Conservation (phyloP, 1,140 invertebrate species). For the Polypedilum pembai region DNA sequence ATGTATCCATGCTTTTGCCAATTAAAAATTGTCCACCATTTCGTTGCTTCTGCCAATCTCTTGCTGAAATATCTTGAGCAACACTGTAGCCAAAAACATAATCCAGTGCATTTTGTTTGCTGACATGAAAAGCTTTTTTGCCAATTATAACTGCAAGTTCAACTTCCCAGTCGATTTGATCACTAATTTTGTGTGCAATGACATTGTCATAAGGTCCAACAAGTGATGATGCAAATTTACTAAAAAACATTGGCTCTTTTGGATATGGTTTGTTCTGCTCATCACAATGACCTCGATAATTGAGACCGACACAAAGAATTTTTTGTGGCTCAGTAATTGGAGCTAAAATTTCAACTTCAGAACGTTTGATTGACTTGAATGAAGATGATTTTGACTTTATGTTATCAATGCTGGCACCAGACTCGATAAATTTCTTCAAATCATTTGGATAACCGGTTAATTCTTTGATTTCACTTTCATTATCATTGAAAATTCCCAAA, state of each 20-base stretch:
- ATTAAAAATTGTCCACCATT: constrained; percentile 83
- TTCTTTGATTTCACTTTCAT: constrained; percentile 38
- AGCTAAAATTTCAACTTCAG: constrained; percentile 52
- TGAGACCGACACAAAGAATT: constrained; percentile 69
- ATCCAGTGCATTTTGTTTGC: constrained; percentile 61
- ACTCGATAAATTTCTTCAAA: constrained; percentile 38
- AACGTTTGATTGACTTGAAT: constrained; percentile 33
- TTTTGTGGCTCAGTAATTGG: constrained; percentile 68
- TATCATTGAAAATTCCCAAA: constrained; percentile 39
- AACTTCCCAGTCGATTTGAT: constrained; percentile 82
- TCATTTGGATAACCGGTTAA: constrained; percentile 35
- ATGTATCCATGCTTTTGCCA: constrained; percentile 81
- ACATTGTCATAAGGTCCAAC: constrained; percentile 68
- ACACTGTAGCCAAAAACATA: constrained; percentile 80
- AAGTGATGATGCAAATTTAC: constrained; percentile 70
- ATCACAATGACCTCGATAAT: constrained; percentile 70
- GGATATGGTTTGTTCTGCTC: constrained; percentile 66
- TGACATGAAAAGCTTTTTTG: constrained; percentile 62
- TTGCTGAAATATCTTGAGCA: constrained; percentile 74
- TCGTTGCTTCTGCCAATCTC: constrained; percentile 72
- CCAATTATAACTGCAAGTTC: constrained; percentile 82
- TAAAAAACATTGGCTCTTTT: constrained; percentile 68
- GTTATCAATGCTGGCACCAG: constrained; percentile 32
- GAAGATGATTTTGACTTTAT: constrained; percentile 31
- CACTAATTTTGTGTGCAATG: constrained; percentile 55